Base-by-base conservation (phyloP, 2,797 vertebrate genomes). In the Cottoperca gobio region DNA sequence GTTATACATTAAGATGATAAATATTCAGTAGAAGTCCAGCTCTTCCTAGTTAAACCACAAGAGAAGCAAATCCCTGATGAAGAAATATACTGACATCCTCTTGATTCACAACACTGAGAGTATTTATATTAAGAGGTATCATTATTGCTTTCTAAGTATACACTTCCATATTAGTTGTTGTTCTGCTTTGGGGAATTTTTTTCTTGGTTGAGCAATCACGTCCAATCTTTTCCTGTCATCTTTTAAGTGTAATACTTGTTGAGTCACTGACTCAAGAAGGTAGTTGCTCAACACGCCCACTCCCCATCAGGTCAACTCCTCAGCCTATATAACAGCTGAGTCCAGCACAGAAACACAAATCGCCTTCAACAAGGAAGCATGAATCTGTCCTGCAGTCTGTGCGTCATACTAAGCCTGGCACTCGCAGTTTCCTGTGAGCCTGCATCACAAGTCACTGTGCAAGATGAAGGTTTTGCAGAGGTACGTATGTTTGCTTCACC, bases 381-480 rank as follows among this genome's bases (percentile, higher is more conserved):
- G 93, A 92, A 58, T 33, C 31, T 33, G 76, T 69, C 73, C 54
- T 62, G 69, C 68, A 76, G 39, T 17, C 50, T 91, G 31, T 89
- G 78, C 16, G 4, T 90, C 55, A 28, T 93, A 0, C 43, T 92
- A 1, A 64, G 81, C 60, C 58, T 93, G 68, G 86, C 85, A 48
- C 52, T 55, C n/a, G 23, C 72, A 45, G 86, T 50, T n/a, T 46
- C 53, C 76, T 72, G 77, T 26, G 17, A 35, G 45, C 91, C 94
- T 6, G 12, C 86, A 50, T 14, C 67, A 3, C 24, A 63, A 11
- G 2, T 77, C 19, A 76, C 70, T 37, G 45, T n/a, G 19, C 23
- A 88, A 11, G 77, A 89, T 40, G 79, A 89, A 43, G 19, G 3
- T 4, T 70, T 92, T 35, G 93, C 93, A 40, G 77, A 91, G 90